Evolutionary conservation across 2,888 invertebrate species (phyloP), one percentile per base, ranked within the genome.

Genomic region (Amphimallon solstitiale): DNA sequence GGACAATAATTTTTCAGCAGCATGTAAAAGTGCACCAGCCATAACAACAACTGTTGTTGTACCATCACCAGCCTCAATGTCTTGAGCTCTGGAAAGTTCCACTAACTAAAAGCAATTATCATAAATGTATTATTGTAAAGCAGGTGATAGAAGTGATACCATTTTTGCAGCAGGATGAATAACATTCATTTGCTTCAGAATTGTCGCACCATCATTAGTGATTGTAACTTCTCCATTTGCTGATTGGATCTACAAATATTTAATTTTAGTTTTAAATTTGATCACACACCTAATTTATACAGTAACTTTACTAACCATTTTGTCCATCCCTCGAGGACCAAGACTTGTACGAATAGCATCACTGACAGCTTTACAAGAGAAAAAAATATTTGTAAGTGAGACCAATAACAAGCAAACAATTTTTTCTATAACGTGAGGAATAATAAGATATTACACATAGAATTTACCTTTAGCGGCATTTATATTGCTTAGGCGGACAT

Each of bases 121-220:
- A 45, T 15, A 59, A 62, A 40, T 9, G 23, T 12, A 10, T 4
- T 46, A 17, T 12, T 29, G 10, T 19, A 49, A 56, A 14, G 2
- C n/a, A 23, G 14, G n/a, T 9, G 61, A 54, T 45, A 35, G 3
- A 38, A 19, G 17, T 63, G 65, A 65, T 85, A 95, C 95, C 98
- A 99, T 98, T 88, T 98, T 98, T 15, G 98, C 98, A 73, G 98
- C 97, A 52, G 99, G 99, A 82, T 99, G 99, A 70, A 95, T 87
- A 1, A 99, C 98, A 83, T 95, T 95, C 91, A 99, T 99, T 85
- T 98, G 95, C 83, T 99, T 98, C 67, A 99, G 85, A 83, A 99
- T 99, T 35, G 99, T 99, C 35, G 99, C 99, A 65, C 99, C 99
- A 87, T 99, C 99, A 84, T 99, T 99, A 61, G 99, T 99, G 70